Evolutionary conservation across 1,140 invertebrate species (phyloP), one percentile per base, ranked within the genome.

Genomic region (Rhopalosiphum padi): DNA sequence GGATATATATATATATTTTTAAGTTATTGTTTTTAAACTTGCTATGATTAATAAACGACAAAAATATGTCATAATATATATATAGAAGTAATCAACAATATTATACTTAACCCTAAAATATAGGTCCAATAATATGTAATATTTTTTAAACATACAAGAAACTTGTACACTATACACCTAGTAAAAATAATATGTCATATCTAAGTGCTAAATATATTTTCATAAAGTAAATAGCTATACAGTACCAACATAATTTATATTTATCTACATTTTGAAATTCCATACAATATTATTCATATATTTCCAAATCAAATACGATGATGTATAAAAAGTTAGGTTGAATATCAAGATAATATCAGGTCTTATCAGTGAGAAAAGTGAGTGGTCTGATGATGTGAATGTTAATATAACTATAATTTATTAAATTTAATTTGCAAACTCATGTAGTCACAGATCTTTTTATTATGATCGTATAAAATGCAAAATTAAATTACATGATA

Each of bases 1-100:
- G 30, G 60, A 9, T 77, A 77, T 77, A 77, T 77, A 77, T 77
- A 77, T 77, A 77, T 77, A 77, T 77, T n/a, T 77, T 77, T 77
- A 77, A 77, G 60, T 77, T 77, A 77, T n/a, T 77, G 60, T 77
- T 77, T 77, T 4, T n/a, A n/a, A 77, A 18, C n/a, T 77, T 77
- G 11, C 30, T 77, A 77, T 77, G 60, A 77, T 77, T 77, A 77
- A 77, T 77, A 77, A 77, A 77, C 60, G 60, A 77, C 60, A 77
- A 77, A n/a, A 77, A n/a, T n/a, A 77, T 77, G 60, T 77, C 15
- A 22, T 77, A 68, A 53, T 53, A 22, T 53, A 53, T 53, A 2
- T 53, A 77, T 77, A 21, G 30, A 77, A 77, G 30, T 22, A 77
- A 77, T 77, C n/a, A 77, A n/a, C 60, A 77, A n/a, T 77, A 77